Evolutionary conservation across 2,113 vertebrate genomes (phyloP).

Genomic region (Carollia perspicillata): DNA sequence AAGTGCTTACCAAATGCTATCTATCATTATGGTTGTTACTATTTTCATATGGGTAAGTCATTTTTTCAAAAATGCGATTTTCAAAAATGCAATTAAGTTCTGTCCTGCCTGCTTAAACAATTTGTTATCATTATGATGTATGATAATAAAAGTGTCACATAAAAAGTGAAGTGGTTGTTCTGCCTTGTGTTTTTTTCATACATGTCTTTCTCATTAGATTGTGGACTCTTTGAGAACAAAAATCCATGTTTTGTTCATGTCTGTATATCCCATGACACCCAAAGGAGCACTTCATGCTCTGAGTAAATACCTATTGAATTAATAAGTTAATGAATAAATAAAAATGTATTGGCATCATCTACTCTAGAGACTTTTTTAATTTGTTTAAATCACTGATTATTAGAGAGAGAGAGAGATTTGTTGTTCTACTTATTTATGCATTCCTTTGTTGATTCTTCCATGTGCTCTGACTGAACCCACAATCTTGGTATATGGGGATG

Average conservation of each 20-base stretch:
- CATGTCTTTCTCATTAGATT: neutral
- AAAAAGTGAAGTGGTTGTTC: neutral
- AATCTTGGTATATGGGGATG: no score
- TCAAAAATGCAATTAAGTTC: constrained; percentile 14
- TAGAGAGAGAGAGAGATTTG: no score
- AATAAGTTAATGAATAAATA: constrained; percentile 9
- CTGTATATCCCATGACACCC: neutral
- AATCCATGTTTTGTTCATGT: neutral
- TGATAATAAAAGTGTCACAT: neutral
- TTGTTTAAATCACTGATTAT: no score
- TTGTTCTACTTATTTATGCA: no score
- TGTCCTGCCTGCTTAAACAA: neutral
- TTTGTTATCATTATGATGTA: neutral
- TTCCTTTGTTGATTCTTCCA: no score
- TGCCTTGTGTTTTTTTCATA: neutral
- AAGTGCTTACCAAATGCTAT: neutral
- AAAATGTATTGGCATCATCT: neutral
- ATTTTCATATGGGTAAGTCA: constrained; percentile 1
- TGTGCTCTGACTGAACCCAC: no score
- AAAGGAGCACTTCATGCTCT: neutral
- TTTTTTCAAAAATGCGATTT: constrained; percentile 19
- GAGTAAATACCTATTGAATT: neutral
- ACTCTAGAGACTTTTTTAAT: neutral
- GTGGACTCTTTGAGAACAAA: neutral
- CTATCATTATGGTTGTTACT: neutral